Percentiles rank a stretch among this genome's conserved stretches.
Conservation (phyloP, 2,888 invertebrate genomes). For the Tupiocoris notatus region DNA sequence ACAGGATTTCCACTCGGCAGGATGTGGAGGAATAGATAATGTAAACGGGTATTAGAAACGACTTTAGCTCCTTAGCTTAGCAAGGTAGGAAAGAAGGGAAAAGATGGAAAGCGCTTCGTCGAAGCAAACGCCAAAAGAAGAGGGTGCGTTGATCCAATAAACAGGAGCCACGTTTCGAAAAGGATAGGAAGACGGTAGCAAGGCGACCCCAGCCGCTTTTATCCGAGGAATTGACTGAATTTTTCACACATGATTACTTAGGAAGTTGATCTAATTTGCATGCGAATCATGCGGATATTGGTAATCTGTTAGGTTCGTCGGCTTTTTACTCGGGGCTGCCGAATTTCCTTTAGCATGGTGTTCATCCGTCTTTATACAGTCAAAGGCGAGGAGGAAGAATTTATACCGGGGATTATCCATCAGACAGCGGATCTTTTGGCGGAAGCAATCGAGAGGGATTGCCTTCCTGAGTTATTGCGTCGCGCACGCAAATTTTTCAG, state of each 20-base stretch:
- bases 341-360: neutral
- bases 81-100: constrained; percentile 5
- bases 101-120: constrained; percentile 35
- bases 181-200: neutral
- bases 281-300: constrained; percentile 42
- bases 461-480: neutral
- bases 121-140: neutral
- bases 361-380: neutral
- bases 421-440: neutral
- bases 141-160: constrained; percentile 31
- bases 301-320: constrained; percentile 40
- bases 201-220: constrained; percentile 9
- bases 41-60: constrained; percentile 23
- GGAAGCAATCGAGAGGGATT: neutral
- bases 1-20: constrained; percentile 6
- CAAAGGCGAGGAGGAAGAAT: neutral
- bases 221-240: constrained; percentile 41
- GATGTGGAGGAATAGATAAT: constrained; percentile 19
- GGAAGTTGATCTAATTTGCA: constrained; percentile 39
- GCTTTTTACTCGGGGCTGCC: neutral
- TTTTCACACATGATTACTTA: constrained; percentile 42
- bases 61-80: neutral
- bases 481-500: too few relatives aligned
- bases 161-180: constrained; percentile 4
- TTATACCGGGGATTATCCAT: neutral